Conservation (phyloP, 1,140 invertebrate genomes). For the Pseudachorutes palmiensis region DNA sequence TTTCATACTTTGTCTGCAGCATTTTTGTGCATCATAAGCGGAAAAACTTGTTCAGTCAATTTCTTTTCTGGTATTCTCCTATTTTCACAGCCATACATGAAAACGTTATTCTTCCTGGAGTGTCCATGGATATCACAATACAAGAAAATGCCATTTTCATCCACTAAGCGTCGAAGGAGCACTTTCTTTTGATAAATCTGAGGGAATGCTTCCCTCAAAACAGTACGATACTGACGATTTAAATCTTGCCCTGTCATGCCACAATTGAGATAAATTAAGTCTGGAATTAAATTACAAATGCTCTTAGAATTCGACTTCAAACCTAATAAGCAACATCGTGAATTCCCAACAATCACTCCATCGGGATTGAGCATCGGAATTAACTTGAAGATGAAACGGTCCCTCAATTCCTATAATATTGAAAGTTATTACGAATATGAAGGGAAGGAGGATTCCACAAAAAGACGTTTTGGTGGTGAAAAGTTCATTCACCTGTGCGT, state of each 20-base stretch:
- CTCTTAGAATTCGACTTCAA: too few relatives aligned
- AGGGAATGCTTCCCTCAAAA: constrained; percentile 76
- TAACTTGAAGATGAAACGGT: constrained; percentile 90
- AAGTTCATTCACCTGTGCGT: constrained; percentile 40
- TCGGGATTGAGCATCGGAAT: constrained; percentile 95
- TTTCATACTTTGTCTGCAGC: constrained; percentile 70
- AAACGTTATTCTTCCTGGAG: constrained; percentile 87
- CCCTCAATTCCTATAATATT: constrained; percentile 72
- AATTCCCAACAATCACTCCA: constrained; percentile 89
- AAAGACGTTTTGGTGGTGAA: background rate
- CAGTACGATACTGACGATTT: constrained; percentile 80
- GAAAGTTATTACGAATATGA: too few relatives aligned
- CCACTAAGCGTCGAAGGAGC: constrained; percentile 60
- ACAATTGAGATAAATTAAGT: too few relatives aligned
- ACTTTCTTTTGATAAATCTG: constrained; percentile 84
- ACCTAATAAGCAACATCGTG: constrained; percentile 74
- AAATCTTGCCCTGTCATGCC: constrained; percentile 80
- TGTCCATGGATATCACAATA: constrained; percentile 95
- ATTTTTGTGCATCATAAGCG: constrained; percentile 85
- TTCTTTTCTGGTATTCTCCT: constrained; percentile 63
- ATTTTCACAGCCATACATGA: constrained; percentile 92
- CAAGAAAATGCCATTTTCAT: constrained; percentile 84
- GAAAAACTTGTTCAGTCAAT: constrained; percentile 81
- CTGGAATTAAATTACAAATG: too few relatives aligned
- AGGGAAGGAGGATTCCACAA: constrained; percentile 32